A percentile compares a stretch with the other conserved stretches of the same genome.
These are phyloP conservation scores for Pipistrellus pipistrellus DNA, from an alignment of 2,797 vertebrate species.

Conservation along the genomic window DNA sequence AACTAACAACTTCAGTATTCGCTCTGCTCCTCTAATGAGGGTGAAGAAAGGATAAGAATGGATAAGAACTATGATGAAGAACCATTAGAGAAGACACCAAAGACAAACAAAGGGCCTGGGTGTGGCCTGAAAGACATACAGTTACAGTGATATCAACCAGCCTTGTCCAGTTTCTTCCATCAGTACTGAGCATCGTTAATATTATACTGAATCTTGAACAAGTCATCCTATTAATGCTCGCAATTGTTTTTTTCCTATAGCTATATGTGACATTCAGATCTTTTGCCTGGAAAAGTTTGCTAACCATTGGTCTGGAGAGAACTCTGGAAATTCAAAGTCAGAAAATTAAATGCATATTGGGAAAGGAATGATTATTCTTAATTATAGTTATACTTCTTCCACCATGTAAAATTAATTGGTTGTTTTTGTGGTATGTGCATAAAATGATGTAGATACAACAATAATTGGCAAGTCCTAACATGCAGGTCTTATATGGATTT, in stretches of 20 bases:
- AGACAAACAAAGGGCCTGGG: neutral
- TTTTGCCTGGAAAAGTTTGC: neutral
- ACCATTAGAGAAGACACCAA: neutral
- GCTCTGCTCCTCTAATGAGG: neutral
- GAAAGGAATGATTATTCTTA: neutral
- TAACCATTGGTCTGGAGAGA: neutral
- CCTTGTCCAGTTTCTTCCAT: neutral
- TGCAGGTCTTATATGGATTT: neutral
- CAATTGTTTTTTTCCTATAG: conserved; percentile 3
- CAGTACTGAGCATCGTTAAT: neutral
- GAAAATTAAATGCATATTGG: neutral
- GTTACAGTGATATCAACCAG: neutral
- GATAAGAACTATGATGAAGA: neutral
- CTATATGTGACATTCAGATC: neutral
- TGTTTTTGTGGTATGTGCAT: neutral
- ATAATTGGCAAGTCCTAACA: neutral
- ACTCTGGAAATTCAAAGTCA: neutral
- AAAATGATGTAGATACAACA: neutral
- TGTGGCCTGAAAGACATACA: neutral
- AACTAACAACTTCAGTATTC: neutral
- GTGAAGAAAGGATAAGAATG: neutral
- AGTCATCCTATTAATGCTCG: neutral
- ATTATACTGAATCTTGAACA: neutral
- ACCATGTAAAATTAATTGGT: neutral
- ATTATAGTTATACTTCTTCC: neutral